Conservation (phyloP, 2,113 vertebrate genomes). For the Platichthys flesus region DNA sequence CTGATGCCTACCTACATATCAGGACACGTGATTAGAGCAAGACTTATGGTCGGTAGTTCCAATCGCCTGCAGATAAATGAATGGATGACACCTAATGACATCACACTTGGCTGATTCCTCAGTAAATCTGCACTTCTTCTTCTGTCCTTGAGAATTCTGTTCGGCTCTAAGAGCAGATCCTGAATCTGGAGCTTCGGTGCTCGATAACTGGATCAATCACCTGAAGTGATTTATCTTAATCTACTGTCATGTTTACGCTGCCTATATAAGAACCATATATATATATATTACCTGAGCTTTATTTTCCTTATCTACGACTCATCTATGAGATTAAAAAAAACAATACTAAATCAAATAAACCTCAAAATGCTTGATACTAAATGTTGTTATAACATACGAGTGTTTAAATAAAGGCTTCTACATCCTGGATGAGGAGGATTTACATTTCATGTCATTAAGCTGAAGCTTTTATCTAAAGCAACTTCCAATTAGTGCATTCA, state of each 20-base stretch:
- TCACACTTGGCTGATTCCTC: conserved; percentile 39
- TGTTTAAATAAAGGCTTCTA: no score
- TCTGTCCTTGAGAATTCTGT: conserved; percentile 67
- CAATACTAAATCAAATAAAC: no score
- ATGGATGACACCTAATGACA: conserved; percentile 56
- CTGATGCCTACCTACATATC: conserved; percentile 51
- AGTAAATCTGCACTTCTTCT: conserved; percentile 56
- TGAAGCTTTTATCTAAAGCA: no score
- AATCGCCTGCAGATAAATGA: conserved; percentile 57
- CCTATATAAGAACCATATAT: not conserved
- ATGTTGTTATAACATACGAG: no score
- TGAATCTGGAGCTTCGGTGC: conserved; percentile 5
- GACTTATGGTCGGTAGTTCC: conserved; percentile 67
- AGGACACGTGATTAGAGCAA: conserved; percentile 53
- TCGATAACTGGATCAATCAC: conserved; percentile 7
- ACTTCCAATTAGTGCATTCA: no score
- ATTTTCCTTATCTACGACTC: not conserved
- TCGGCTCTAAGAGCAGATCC: not conserved
- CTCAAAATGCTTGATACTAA: no score
- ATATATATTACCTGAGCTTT: not conserved
- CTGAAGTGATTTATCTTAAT: not conserved
- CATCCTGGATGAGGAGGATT: no score
- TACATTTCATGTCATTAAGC: no score
- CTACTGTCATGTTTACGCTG: not conserved
- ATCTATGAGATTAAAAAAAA: not conserved